Conservation (phyloP, 2,888 invertebrate species). For the Eledone cirrhosa region DNA sequence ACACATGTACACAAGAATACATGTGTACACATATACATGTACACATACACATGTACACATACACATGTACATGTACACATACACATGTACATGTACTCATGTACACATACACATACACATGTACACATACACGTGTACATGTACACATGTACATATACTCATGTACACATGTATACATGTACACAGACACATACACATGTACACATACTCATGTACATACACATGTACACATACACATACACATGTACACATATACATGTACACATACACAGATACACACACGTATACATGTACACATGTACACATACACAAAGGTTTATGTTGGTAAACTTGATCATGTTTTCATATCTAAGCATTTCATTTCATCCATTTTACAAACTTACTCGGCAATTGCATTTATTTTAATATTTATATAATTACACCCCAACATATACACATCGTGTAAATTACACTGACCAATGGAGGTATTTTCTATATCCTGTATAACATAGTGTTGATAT, state of each 20-base stretch:
- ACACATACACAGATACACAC: background rate
- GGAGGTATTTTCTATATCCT: no score
- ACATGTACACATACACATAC: background rate
- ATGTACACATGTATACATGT: background rate
- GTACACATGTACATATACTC: background rate
- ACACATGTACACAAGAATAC: background rate
- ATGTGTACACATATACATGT: background rate
- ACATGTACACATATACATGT: background rate
- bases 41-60: background rate
- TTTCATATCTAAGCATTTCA: background rate
- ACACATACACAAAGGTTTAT: background rate
- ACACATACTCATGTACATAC: background rate
- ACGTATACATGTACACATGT: background rate
- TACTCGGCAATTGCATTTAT: no score
- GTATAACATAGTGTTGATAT: no score
- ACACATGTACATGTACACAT: background rate
- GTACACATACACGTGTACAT: background rate
- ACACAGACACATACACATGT: background rate
- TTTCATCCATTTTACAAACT: no score
- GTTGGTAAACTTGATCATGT: background rate
- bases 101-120: background rate
- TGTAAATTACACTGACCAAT: no score
- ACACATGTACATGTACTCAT: background rate
- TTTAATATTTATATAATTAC: background rate
- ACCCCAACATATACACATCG: background rate